Evolutionary conservation across 53 echinoderm and acorn worm genomes (phyloP).

Genomic region (Apostichopus leukothele): DNA sequence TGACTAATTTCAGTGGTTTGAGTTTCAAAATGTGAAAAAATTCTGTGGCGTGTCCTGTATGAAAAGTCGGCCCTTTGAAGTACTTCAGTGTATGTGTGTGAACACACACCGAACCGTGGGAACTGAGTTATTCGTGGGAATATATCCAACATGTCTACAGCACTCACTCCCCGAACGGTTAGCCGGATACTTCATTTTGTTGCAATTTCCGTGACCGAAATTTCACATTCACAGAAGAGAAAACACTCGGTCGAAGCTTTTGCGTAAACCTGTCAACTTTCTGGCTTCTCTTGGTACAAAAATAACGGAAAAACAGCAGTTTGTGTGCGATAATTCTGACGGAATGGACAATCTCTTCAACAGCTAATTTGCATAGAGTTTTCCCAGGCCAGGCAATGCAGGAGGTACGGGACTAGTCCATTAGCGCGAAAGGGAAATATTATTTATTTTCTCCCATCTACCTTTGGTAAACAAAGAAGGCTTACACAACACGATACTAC

Average conservation of each 20-base stretch:
- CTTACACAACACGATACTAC: neutral
- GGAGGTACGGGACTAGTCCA: conserved; percentile 39
- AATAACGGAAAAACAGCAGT: neutral
- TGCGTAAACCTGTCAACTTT: neutral
- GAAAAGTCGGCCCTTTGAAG: conserved; percentile 33
- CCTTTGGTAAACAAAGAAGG: conserved; percentile 42
- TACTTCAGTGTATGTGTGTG: conserved; percentile 25
- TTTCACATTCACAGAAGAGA: neutral
- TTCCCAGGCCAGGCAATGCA: conserved; percentile 70
- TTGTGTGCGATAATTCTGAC: neutral
- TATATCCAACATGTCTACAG: conserved; percentile 23
- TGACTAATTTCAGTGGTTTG: conserved; percentile 1
- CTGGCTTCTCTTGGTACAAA: neutral
- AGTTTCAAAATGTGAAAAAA: neutral
- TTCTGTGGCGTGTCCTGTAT: conserved; percentile 20
- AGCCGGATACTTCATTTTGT: neutral
- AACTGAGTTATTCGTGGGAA: conserved; percentile 49
- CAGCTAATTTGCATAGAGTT: conserved; percentile 73
- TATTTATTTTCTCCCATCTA: conserved; percentile 2
- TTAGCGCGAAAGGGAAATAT: conserved; percentile 3
- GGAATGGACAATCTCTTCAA: conserved; percentile 12
- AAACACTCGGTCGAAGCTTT: neutral
- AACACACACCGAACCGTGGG: conserved; percentile 46
- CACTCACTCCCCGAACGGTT: conserved; percentile 27
- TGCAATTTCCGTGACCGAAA: neutral